Base-by-base conservation (phyloP, 2,113 vertebrate genomes). In the Neopipo cinnamomea region DNA sequence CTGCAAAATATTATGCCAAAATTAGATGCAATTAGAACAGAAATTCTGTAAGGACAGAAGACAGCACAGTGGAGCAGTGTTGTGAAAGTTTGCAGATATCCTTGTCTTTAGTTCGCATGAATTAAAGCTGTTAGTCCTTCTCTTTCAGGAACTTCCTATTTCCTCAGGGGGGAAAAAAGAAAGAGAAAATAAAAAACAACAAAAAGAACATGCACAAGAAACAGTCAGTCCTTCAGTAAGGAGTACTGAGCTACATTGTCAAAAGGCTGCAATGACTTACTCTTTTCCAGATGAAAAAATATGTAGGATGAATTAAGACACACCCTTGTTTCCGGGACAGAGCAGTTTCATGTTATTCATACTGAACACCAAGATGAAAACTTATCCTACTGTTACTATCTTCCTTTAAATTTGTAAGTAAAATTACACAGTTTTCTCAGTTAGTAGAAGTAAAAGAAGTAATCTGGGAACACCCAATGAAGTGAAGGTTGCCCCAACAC, bases 1-100 rank as follows among this genome's bases (percentile, higher is more conserved):
- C 62, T 1, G 1, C 73, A 91, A 95, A 96, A 96, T 62, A 94
- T 95, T 89, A 61, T 87, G 66, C 66, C 49, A 87, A 83, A 89
- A 91, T 91, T 93, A 84, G 83, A 84, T 6, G 5, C 33, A 91
- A 91, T 85, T 91, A 85, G 73, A 88, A 81, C 12, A 88, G 33
- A 67, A 91, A 59, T 78, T 49, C 68, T 81, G 56, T 49, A 41
- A 75, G 52, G 35, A 84, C 46, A 79, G 56, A 78, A 78, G 68
- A 71, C 15, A 81, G 56, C 42, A 91, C 84, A 93, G 42, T 75
- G 81, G 71, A 81, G 22, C 44, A 84, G 65, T 52, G 52, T 81
- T 82, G 39, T 52, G 42, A 63, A 95, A 94, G 44, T 87, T 55
- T 91, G 56, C 52, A 71, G 55, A 78, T 88, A 88, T 35, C 24